These are phyloP conservation scores for Achatina immaculata DNA, from an alignment of 1,140 invertebrate species.

Conservation along the genomic window DNA sequence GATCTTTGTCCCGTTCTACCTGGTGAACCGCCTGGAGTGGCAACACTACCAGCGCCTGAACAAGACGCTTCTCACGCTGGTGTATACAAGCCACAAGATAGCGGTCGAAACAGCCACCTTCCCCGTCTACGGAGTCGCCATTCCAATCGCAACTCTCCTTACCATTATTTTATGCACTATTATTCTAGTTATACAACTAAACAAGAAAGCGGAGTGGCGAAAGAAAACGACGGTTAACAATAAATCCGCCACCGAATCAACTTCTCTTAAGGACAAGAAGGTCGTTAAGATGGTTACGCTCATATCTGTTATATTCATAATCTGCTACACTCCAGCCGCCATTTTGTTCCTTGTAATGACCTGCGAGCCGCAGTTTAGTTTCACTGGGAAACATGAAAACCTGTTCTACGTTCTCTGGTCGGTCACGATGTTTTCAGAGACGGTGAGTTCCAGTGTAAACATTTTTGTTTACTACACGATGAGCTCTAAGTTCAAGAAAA, in stretches of 20 bases:
- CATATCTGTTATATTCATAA: slow-evolving; percentile 1
- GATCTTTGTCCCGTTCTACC: background rate
- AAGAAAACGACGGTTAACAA: background rate
- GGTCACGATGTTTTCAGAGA: background rate
- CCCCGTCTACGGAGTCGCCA: background rate
- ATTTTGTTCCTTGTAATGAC: background rate
- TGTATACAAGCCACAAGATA: background rate
- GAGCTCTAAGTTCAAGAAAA: background rate
- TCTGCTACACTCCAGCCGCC: slow-evolving; percentile 9
- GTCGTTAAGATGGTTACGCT: background rate
- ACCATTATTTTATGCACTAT: background rate
- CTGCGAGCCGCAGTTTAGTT: background rate
- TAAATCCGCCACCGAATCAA: background rate
- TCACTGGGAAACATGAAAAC: background rate
- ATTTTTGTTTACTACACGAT: background rate
- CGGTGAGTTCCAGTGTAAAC: background rate
- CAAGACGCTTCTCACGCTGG: background rate
- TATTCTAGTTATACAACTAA: background rate
- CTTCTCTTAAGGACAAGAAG: background rate
- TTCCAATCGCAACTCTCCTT: background rate
- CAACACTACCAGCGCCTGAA: background rate
- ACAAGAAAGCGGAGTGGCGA: slow-evolving; percentile 18
- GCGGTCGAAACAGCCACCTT: background rate
- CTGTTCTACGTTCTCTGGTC: background rate
- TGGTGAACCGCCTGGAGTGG: background rate